Evolutionary conservation across 1,140 invertebrate genomes (phyloP), one percentile per base, ranked within the genome.

Genomic region (Cheumatopsyche charites): DNA sequence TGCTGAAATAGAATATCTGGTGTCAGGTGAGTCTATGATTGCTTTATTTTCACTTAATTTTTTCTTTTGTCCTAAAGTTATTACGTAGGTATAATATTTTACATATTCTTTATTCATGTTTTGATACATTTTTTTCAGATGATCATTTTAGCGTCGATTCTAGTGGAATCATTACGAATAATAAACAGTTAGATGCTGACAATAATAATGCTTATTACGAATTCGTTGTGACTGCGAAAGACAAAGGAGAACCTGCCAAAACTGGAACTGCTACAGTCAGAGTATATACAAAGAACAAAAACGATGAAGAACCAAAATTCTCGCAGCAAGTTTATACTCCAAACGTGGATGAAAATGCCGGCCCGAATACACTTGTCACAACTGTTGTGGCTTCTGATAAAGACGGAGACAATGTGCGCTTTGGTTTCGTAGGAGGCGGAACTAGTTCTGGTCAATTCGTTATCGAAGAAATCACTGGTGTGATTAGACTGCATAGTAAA

Each of bases 181-280:
- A 95, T 78, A 96, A 95, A 77, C 93, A 95, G 80, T 85, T 97
- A 13, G 95, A 97, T 81, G 95, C 95, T 21, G 95, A 97, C 78
- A 95, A 96, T 77, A 97, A 97, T 77, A 97, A 97, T 80, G 94
- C 94, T n/a, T 96, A 96, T 79, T 97, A 97, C 79, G 94, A 96
- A 81, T 95, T 97, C 78, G 89, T 90, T 23, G 94, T 97, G 4
- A 95, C 94, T 12, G 94, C 95, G 5, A 95, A 92, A 79, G 95
- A 97, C 79, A 95, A 94, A 83, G 95, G 95, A 13, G 94, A 96
- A 81, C 95, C 94, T 0, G 87, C 94, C 0, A 94, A 96, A 79
- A 95, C 92, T 1, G 95, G 95, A 21, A 94, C 93, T 0, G 94
- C 95, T 0, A 97, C 94, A 0, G 94, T 97, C 7, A 87, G 95